Evolutionary conservation across 1,140 invertebrate species (phyloP).

Genomic region (Halyomorpha halys): DNA sequence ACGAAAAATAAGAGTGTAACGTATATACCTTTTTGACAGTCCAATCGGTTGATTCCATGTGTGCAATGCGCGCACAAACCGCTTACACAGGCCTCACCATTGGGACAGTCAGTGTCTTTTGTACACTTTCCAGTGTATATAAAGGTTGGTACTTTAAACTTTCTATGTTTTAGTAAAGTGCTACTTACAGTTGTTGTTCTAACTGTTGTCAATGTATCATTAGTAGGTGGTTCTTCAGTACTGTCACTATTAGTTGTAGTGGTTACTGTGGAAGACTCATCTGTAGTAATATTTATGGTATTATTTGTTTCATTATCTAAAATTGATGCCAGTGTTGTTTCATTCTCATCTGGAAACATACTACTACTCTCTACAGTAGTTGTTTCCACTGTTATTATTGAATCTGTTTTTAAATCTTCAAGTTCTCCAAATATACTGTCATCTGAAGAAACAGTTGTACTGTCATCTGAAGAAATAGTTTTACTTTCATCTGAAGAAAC

Average conservation of each 20-base stretch:
- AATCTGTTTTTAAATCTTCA: background rate
- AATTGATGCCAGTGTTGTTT: background rate
- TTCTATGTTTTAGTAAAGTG: background rate
- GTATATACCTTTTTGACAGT: conserved; percentile 42
- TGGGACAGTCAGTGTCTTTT: conserved; percentile 28
- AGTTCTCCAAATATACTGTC: background rate
- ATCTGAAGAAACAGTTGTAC: background rate
- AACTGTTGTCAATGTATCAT: conserved; percentile 14
- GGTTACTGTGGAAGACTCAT: background rate
- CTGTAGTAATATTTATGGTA: background rate
- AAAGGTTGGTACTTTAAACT: background rate
- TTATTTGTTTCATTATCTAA: background rate
- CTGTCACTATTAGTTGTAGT: conserved; percentile 8
- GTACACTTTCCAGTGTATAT: conserved; percentile 23
- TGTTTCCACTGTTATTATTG: conserved; percentile 17
- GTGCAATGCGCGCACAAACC: conserved; percentile 26
- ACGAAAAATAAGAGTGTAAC: conserved; percentile 7
- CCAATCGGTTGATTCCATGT: conserved; percentile 31
- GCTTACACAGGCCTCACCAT: conserved; percentile 25
- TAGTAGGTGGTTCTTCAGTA: conserved; percentile 15
- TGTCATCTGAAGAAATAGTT: background rate
- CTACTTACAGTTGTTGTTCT: background rate
- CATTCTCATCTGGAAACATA: background rate
- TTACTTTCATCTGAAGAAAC: background rate
- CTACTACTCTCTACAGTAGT: conserved; percentile 6